phyloP scores from a whole-genome alignment of 2,888 invertebrate genomes.

The Phasia obesa region DNA sequence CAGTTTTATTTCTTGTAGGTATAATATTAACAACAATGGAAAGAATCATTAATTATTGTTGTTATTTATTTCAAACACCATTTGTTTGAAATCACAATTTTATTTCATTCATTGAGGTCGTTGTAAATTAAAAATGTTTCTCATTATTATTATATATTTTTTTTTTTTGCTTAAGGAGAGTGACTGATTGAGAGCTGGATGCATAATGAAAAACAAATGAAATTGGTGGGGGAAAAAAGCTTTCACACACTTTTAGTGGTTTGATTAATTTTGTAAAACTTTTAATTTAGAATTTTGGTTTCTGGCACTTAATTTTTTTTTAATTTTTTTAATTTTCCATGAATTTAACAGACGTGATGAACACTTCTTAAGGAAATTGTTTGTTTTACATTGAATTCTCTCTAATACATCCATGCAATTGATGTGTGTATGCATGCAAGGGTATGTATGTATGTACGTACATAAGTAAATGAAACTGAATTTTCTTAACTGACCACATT shows the following conservation, averaged over 20 bases:
- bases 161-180: neutral
- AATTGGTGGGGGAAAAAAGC: too few species aligned
- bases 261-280: neutral
- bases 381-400: conserved; percentile 24
- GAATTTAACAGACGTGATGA: too few species aligned
- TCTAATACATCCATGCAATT: neutral
- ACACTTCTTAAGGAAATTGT: too few species aligned
- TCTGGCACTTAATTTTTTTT: too few species aligned
- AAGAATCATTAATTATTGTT: neutral
- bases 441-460: neutral
- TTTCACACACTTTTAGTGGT: too few species aligned
- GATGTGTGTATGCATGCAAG: neutral
- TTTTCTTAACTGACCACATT: too few species aligned
- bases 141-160: conserved; percentile 10
- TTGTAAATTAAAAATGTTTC: conserved; percentile 27
- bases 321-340: too few species aligned
- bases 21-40: too few species aligned
- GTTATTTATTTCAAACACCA: conserved; percentile 22
- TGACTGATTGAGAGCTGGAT: neutral
- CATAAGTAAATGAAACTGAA: too few species aligned
- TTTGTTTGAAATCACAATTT: conserved; percentile 4
- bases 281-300: neutral
- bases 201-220: neutral
- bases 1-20: neutral
- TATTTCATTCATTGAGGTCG: conserved; percentile 17